Percentiles rank a stretch among this genome's conserved stretches.
Evolutionary conservation across 2,888 invertebrate genomes (phyloP).

Genomic region (Eurytoma adleriae): DNA sequence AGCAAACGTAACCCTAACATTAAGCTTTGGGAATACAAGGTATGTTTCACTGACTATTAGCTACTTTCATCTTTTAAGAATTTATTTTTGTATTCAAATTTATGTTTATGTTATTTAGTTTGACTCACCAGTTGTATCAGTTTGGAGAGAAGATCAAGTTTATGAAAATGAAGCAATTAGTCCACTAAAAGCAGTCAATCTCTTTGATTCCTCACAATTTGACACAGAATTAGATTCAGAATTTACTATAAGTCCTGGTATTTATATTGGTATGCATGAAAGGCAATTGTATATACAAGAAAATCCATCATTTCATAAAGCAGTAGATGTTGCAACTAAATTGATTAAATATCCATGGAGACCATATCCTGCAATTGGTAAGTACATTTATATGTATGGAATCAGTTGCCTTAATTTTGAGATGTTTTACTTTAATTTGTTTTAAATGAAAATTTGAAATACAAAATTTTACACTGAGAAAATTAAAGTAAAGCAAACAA

Average conservation of each 20-base stretch:
- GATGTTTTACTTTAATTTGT: not conserved
- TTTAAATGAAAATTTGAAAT: not conserved
- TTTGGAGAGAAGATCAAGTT: conserved; percentile 86
- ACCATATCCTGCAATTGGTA: conserved; percentile 81
- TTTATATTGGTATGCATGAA: conserved; percentile 92
- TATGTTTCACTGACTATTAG: conserved; percentile 67
- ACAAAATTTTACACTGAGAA: not conserved
- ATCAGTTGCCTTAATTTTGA: conserved; percentile 13
- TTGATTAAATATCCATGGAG: conserved; percentile 84
- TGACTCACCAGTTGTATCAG: conserved; percentile 89
- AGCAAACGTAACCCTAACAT: conserved; percentile 79
- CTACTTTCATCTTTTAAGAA: not conserved
- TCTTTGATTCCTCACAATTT: conserved; percentile 82
- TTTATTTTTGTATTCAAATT: conserved; percentile 10
- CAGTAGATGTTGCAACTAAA: conserved; percentile 59
- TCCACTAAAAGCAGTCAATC: conserved; percentile 83
- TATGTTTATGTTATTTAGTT: conserved; percentile 77
- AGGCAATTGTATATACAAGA: conserved; percentile 81
- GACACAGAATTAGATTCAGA: conserved; percentile 74
- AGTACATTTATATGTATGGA: conserved; percentile 45
- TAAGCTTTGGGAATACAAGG: conserved; percentile 87
- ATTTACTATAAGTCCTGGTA: conserved; percentile 79
- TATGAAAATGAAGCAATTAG: conserved; percentile 49
- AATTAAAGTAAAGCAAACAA: not conserved
- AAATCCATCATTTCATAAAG: conserved; percentile 64